Percentiles rank a stretch among this genome's conserved stretches.
Conservation (phyloP, 2,888 invertebrate genomes). For the Thelaira solivaga region DNA sequence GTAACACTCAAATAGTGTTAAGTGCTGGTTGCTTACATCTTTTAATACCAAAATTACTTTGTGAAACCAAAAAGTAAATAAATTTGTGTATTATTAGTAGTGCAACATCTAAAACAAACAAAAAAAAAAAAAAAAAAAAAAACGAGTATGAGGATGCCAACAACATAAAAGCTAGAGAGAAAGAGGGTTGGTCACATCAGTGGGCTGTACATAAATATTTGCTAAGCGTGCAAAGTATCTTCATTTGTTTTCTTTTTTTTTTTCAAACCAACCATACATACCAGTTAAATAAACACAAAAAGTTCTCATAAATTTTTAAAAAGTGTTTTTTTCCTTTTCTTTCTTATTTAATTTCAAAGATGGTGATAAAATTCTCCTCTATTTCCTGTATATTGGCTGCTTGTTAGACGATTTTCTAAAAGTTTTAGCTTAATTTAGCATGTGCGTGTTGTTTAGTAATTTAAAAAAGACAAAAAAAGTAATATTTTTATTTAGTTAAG, state of each 20-base stretch:
- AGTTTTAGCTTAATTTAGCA: background rate
- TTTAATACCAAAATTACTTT: slow-evolving; percentile 33
- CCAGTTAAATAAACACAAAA: background rate
- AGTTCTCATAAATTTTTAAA: slow-evolving; percentile 7
- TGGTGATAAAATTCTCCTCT: background rate
- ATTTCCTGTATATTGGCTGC: background rate
- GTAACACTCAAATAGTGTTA: slow-evolving; percentile 2
- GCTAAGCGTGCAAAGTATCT: background rate
- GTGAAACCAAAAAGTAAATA: slow-evolving; percentile 45
- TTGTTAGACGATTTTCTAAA: background rate
- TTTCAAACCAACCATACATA: background rate
- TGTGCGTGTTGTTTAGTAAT: slow-evolving; percentile 39
- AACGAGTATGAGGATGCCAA: background rate
- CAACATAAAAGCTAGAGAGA: background rate
- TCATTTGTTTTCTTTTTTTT: background rate
- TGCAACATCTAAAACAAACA: too few relatives aligned
- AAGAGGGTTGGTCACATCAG: slow-evolving; percentile 1
- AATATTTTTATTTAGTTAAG: background rate
- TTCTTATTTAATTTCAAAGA: background rate
- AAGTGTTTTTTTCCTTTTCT: background rate
- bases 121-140: background rate
- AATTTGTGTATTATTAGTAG: slow-evolving; percentile 1
- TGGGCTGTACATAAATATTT: slow-evolving; percentile 7
- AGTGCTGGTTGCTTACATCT: background rate
- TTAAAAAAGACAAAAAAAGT: background rate